Percentiles rank a stretch among this genome's conserved stretches.
Evolutionary conservation across 1,140 invertebrate species (phyloP).

Genomic region (Camponotus vicinus): DNA sequence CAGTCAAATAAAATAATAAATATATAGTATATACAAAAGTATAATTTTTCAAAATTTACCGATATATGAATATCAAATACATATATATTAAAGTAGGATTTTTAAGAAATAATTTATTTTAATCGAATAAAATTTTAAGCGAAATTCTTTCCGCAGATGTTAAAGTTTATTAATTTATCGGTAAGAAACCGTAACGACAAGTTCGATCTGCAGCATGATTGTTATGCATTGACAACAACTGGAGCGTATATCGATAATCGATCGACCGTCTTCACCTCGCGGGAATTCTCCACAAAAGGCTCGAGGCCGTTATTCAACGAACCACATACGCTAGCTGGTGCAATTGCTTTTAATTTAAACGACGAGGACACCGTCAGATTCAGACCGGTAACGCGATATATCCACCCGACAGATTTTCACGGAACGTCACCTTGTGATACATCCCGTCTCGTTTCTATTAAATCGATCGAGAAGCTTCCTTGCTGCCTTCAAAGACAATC

Average conservation of each 20-base stretch:
- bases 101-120: neutral
- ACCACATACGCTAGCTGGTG: neutral
- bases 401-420: slow-evolving; percentile 49
- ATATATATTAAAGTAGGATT: neutral
- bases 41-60: neutral
- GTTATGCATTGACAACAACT: slow-evolving; percentile 41
- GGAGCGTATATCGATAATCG: slow-evolving; percentile 53
- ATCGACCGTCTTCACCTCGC: slow-evolving; percentile 46
- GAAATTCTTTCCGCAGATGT: neutral
- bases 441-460: slow-evolving; percentile 49
- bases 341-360: slow-evolving; percentile 60
- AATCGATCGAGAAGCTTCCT: slow-evolving; percentile 52
- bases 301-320: slow-evolving; percentile 53
- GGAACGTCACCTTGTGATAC: slow-evolving; percentile 57
- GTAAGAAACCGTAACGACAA: neutral
- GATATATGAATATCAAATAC: neutral
- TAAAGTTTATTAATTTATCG: neutral
- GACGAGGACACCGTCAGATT: slow-evolving; percentile 37
- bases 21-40: neutral
- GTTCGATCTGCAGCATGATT: neutral
- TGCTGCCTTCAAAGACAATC: slow-evolving; percentile 48
- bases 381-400: slow-evolving; percentile 54
- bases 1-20: slow-evolving; percentile 4
- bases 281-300: slow-evolving; percentile 50
- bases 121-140: neutral